These are phyloP conservation scores for Acipenser ruthenus DNA, from an alignment of 2,797 vertebrate genomes.

Conservation along the genomic window DNA sequence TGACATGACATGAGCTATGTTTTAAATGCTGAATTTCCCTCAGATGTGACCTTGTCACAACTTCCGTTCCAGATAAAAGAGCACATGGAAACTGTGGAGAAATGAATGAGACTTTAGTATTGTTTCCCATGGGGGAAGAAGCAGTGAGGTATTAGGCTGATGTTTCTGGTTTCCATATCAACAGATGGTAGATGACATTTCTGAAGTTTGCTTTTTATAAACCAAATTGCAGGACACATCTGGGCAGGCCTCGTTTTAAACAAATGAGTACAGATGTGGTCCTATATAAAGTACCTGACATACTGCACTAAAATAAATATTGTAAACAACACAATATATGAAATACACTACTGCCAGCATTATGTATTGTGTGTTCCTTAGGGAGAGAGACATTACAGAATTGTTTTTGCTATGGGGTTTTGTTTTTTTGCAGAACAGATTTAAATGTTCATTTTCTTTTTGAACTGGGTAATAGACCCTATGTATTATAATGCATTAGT, in stretches of 20 bases:
- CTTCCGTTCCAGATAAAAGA: conserved; percentile 31
- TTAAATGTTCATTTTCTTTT: too few species aligned
- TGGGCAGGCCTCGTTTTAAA: conserved; percentile 52
- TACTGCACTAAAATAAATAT: conserved; percentile 41
- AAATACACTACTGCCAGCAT: conserved; percentile 41
- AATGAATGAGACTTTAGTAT: conserved; percentile 40
- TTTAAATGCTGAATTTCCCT: conserved; percentile 19
- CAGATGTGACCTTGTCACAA: conserved; percentile 26
- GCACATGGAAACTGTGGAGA: conserved; percentile 36
- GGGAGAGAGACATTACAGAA: conserved; percentile 22
- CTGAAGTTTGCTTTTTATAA: conserved; percentile 58
- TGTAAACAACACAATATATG: conserved; percentile 25
- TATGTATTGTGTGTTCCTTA: conserved; percentile 31
- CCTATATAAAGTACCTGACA: conserved; percentile 41
- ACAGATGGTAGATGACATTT: conserved; percentile 73
- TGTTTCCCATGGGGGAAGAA: conserved; percentile 33
- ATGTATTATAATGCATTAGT: too few species aligned
- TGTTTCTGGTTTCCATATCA: conserved; percentile 51
- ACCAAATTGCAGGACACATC: conserved; percentile 71
- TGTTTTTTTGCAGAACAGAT: too few species aligned
- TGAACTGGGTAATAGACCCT: too few species aligned
- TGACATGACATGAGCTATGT: conserved; percentile 25
- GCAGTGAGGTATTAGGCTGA: conserved; percentile 18
- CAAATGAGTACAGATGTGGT: conserved; percentile 46
- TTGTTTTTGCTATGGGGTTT: background rate